phyloP scores from a whole-genome alignment of 2,888 invertebrate genomes.

The Amiota minor region DNA sequence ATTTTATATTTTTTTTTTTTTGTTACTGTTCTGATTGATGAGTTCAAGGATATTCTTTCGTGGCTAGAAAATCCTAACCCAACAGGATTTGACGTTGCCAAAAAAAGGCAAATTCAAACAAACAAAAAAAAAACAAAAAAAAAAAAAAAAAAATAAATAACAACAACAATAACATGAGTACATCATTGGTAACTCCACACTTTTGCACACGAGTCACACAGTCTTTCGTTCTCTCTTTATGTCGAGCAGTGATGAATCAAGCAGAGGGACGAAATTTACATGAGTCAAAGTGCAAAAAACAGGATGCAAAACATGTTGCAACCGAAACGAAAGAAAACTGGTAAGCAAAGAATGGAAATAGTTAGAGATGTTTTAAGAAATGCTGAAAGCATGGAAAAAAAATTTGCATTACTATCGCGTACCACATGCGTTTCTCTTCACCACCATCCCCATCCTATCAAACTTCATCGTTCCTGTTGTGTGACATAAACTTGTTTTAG shows the following conservation, averaged over 20 bases:
- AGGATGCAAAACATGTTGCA: constrained; percentile 29
- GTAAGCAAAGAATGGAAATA: background rate
- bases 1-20: constrained; percentile 5
- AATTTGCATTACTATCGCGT: constrained; percentile 19
- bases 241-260: background rate
- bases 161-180: background rate
- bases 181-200: background rate
- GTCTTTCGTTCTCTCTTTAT: no score
- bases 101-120: background rate
- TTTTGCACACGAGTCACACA: background rate
- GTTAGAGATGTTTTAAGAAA: background rate
- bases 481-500: constrained; percentile 9
- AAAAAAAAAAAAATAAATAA: background rate
- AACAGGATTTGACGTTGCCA: background rate
- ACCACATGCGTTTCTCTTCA: background rate
- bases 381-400: constrained; percentile 3
- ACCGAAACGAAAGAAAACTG: background rate
- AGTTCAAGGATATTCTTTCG: constrained; percentile 43
- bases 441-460: background rate
- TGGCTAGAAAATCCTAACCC: background rate
- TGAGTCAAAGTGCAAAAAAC: constrained; percentile 21
- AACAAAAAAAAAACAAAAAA: background rate
- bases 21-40: constrained; percentile 44
- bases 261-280: background rate
- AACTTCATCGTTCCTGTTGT: constrained; percentile 12